Evolutionary conservation across 2,113 vertebrate genomes (phyloP), one percentile per base, ranked within the genome.

Genomic region (Limnothrissa miodon): DNA sequence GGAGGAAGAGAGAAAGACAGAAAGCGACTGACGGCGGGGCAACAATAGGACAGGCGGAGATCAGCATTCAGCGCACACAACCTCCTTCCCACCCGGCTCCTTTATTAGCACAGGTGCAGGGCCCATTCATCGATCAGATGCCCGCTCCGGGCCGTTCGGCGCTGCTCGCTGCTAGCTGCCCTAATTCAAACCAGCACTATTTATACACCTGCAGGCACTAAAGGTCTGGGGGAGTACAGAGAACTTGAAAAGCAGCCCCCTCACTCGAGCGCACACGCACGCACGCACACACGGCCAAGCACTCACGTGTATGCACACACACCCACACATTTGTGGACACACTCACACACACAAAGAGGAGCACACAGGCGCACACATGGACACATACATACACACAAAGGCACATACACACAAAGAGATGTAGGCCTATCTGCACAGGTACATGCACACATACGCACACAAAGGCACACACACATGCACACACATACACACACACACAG

Each of bases 61-160:
- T 94, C 95, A 93, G 92, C 94, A 93, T 94, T 95, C 93, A 90
- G 74, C 7, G 87, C 87, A 74, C 66, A 81, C 90, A 83, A 88
- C 89, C 92, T 91, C 89, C 88, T 78, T 83, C 82, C 90, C 92
- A 91, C 92, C 87, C 85, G 84, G 90, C 87, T 93, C 91, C 94
- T 96, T 96, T 95, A 96, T 95, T 95, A 93, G 94, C 93, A 93
- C 95, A 96, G 95, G 94, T 96, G 95, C 94, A 93, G 91, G 88
- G 90, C 88, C 88, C 83, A 92, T 92, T 93, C 93, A 93, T 90
- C 93, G 91, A 95, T 96, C 91, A 92, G 93, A 95, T 94, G 92
- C 93, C 94, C 89, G 92, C 93, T 93, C 93, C 87, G 90, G 93
- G 90, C 88, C 89, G 94, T 6, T 91, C 90, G 92, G 90, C 83